Evolutionary conservation across 2,888 invertebrate genomes (phyloP).

Genomic region (Aquatica leii): DNA sequence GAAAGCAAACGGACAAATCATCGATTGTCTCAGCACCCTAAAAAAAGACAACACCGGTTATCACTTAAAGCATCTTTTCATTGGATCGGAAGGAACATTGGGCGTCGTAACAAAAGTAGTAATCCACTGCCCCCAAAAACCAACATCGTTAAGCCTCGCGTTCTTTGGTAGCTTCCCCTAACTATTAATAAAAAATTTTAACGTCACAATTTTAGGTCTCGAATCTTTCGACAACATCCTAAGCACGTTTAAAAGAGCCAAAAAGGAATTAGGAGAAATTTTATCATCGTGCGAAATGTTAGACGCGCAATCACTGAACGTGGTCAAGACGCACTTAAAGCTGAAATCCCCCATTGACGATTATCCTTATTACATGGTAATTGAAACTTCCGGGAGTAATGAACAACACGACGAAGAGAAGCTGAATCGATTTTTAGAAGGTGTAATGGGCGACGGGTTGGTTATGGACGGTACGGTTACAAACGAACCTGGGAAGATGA

Average conservation of each 20-base stretch:
- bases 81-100: slow-evolving; percentile 97
- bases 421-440: slow-evolving; percentile 78
- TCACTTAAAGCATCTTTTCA: slow-evolving; percentile 95
- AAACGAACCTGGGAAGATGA: slow-evolving; percentile 83
- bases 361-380: slow-evolving; percentile 83
- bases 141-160: slow-evolving; percentile 84
- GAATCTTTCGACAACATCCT: slow-evolving; percentile 81
- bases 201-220: slow-evolving; percentile 66
- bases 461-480: slow-evolving; percentile 87
- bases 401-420: slow-evolving; percentile 88
- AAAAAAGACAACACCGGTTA: slow-evolving; percentile 99
- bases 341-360: slow-evolving; percentile 69
- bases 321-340: slow-evolving; percentile 69
- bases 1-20: slow-evolving; percentile 82
- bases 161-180: slow-evolving; percentile 82
- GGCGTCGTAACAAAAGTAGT: slow-evolving; percentile 94
- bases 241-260: slow-evolving; percentile 77
- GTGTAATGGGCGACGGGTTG: slow-evolving; percentile 73
- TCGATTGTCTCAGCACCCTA: slow-evolving; percentile 85
- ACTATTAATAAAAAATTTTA: neutral
- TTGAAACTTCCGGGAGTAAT: slow-evolving; percentile 90
- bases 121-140: slow-evolving; percentile 87
- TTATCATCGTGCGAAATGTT: slow-evolving; percentile 96
- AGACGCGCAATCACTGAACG: slow-evolving; percentile 77
- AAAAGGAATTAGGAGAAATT: slow-evolving; percentile 82